phyloP scores from a whole-genome alignment of 2,113 vertebrate species.

The Otis tarda region DNA sequence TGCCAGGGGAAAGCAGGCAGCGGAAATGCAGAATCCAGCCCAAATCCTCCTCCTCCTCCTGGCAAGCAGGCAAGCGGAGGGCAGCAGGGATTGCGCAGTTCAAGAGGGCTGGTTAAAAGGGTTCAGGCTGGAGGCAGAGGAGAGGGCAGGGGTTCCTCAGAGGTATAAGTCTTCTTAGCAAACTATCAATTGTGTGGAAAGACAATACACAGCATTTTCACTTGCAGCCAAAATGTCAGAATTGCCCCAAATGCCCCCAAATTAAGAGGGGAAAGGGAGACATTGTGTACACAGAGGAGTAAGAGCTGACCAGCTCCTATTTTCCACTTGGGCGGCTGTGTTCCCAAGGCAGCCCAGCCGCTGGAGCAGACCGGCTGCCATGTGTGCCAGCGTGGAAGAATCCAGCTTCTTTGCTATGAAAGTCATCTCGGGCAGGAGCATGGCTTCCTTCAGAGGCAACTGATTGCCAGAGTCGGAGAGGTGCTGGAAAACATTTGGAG shows the following conservation, averaged over 20 bases:
- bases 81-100: not conserved
- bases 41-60: not conserved
- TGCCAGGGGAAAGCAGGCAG: not conserved
- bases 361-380: not conserved
- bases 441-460: not conserved
- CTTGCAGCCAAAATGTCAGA: not conserved
- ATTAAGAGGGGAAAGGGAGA: not conserved
- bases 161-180: not conserved
- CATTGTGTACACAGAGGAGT: fast-evolving
- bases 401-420: not conserved
- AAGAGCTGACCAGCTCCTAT: not conserved
- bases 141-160: not conserved
- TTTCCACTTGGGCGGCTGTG: not conserved
- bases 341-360: not conserved
- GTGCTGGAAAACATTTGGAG: not conserved
- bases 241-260: not conserved
- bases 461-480: not conserved
- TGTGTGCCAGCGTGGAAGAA: not conserved
- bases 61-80: not conserved
- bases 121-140: not conserved
- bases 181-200: not conserved
- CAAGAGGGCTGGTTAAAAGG: not conserved
- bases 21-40: not conserved
- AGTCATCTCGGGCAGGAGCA: not conserved
- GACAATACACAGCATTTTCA: not conserved